Evolutionary conservation across 2,888 invertebrate genomes (phyloP).

Genomic region (Graphium colonna): DNA sequence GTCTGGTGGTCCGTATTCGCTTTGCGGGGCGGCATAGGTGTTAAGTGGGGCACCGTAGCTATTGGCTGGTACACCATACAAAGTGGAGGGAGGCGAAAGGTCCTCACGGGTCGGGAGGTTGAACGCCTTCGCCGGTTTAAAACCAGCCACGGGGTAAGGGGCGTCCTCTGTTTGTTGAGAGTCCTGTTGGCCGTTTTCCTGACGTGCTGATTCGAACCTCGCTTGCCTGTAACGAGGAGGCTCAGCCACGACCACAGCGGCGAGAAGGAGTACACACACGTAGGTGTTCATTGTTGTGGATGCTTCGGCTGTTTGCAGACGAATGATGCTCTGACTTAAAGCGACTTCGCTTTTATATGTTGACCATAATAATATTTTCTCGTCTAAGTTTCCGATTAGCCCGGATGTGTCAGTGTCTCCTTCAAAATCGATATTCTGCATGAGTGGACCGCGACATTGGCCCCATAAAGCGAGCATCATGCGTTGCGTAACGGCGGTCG

Average conservation of each 20-base stretch:
- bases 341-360: slow-evolving; percentile 58
- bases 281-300: slow-evolving; percentile 58
- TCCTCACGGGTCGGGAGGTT: slow-evolving; percentile 59
- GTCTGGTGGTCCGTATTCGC: slow-evolving; percentile 51
- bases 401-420: slow-evolving; percentile 63
- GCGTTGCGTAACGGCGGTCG: slow-evolving; percentile 64
- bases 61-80: slow-evolving; percentile 62
- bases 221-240: slow-evolving; percentile 53
- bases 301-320: slow-evolving; percentile 49
- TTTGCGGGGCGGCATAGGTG: slow-evolving; percentile 53
- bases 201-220: slow-evolving; percentile 50
- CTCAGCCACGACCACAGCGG: slow-evolving; percentile 55
- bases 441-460: slow-evolving; percentile 69
- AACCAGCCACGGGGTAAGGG: slow-evolving; percentile 66
- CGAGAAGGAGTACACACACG: slow-evolving; percentile 53
- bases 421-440: slow-evolving; percentile 64
- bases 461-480: slow-evolving; percentile 62
- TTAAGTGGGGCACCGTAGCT: slow-evolving; percentile 66
- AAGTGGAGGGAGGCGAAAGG: slow-evolving; percentile 51
- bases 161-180: slow-evolving; percentile 41
- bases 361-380: slow-evolving; percentile 38
- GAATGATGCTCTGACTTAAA: slow-evolving; percentile 61
- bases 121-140: slow-evolving; percentile 55
- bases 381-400: slow-evolving; percentile 54
- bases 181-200: slow-evolving; percentile 48